Percentiles rank a stretch among this genome's conserved stretches.
These are phyloP conservation scores for Syngnathoides biaculeatus DNA, from an alignment of 2,113 vertebrate species.

Conservation along the genomic window DNA sequence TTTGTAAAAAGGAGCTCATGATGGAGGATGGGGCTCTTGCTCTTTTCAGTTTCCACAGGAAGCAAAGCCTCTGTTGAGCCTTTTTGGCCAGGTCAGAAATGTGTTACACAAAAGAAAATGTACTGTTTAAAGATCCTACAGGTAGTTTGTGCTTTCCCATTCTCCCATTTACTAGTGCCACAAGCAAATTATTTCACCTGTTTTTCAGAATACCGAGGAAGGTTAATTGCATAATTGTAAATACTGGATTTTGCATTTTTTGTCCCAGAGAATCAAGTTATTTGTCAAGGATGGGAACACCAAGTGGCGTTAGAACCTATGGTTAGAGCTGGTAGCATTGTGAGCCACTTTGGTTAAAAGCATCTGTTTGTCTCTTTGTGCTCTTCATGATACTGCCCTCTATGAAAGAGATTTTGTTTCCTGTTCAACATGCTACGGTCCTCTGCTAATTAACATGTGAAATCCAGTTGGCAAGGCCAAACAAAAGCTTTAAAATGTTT, in stretches of 20 bases:
- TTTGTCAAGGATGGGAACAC: slow-evolving; percentile 14
- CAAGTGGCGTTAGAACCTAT: slow-evolving; percentile 44
- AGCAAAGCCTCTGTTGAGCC: too few species aligned
- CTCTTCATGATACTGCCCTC: slow-evolving; percentile 40
- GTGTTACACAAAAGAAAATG: too few species aligned
- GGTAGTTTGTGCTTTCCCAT: too few species aligned
- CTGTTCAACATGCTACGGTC: slow-evolving; percentile 53
- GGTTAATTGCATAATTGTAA: slow-evolving; percentile 9
- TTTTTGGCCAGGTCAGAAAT: too few species aligned
- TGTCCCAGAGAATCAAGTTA: too few species aligned
- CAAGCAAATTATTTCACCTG: background rate
- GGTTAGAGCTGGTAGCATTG: slow-evolving; percentile 21
- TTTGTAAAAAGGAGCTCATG: too few species aligned
- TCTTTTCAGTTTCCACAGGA: too few species aligned
- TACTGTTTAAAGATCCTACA: too few species aligned
- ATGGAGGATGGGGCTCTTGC: too few species aligned
- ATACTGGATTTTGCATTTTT: too few species aligned
- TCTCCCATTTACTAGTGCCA: too few species aligned
- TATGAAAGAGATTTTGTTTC: slow-evolving; percentile 51
- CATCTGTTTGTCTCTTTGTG: slow-evolving; percentile 50
- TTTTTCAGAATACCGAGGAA: background rate
- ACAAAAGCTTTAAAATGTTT: slow-evolving; percentile 66
- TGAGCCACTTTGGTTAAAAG: slow-evolving; percentile 48
- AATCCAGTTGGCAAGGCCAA: slow-evolving; percentile 62
- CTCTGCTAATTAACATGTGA: slow-evolving; percentile 57